Base-by-base conservation (phyloP, 92 coral and sea anemone genomes). In the Anthopleura xanthogrammica region DNA sequence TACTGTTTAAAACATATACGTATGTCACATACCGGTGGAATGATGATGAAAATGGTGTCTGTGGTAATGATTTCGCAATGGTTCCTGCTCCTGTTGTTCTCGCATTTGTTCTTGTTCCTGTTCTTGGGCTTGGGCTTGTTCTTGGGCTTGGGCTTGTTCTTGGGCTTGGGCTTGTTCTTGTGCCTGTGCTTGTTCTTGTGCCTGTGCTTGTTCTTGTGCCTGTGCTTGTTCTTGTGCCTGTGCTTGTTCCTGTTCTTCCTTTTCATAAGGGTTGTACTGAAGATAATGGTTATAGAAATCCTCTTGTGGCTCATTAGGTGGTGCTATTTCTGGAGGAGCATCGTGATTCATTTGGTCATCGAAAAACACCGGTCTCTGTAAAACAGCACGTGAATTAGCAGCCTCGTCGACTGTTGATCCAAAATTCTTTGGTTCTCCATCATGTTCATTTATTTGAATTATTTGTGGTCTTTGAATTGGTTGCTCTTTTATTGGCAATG, bases 371-470 rank as follows among this genome's bases (percentile, higher is more conserved):
- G 83, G 83, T 43, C 83, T 64, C 19, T 14, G 60, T 65, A 80
- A 48, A 12, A 80, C 24, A 20, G 57, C 40, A 1, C 77, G 77
- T n/a, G 75, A 13, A 48, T 68, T 52, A 68, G 77, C 77, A 4
- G 50, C 41, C 20, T 68, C 80, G 23, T 43, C 42, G 20, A 50
- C 17, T 17, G 36, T 65, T n/a, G 52, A 11, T 10, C 1, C 80
- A 23, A 46, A 29, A 14, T 29, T 29, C 74, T 68, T 29, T 23
- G 12, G 10, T 16, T 52, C 77, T 13, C 57, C 54, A 19, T 43
- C 55, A 54, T 12, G 84, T 54, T 81, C 84, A 52, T 81, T 81
- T 70, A 64, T 19, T 81, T 81, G 84, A 7, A 81, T 70, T 2
- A 81, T n/a, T 48, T 54, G 77, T 48, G 84, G 77, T 3, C 39